phyloP scores from a whole-genome alignment of 2,888 invertebrate genomes.

The Cyclophora punctaria region DNA sequence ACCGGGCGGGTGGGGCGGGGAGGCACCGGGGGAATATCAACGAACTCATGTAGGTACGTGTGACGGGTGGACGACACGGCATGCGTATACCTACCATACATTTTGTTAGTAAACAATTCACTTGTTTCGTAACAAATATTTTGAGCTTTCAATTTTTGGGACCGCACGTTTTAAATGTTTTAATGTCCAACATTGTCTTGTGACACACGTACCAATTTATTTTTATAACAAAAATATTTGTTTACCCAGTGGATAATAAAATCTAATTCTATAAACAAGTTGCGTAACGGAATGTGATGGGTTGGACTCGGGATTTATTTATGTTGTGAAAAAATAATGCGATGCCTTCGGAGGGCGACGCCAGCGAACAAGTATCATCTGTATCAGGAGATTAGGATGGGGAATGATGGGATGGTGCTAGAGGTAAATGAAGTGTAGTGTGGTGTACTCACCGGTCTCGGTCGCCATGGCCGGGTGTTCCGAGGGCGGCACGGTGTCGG shows the following conservation, averaged over 20 bases:
- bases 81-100: slow-evolving; percentile 48
- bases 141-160: slow-evolving; percentile 11
- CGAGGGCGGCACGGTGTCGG: slow-evolving; percentile 69
- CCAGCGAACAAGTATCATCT: no score
- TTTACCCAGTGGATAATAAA: not conserved
- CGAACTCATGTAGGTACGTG: slow-evolving; percentile 68
- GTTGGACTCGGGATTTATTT: no score
- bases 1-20: slow-evolving; percentile 16
- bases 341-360: no score
- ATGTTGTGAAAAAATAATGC: no score
- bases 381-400: no score
- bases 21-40: slow-evolving; percentile 56
- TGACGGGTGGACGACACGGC: slow-evolving; percentile 49
- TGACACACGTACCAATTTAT: slow-evolving; percentile 6
- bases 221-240: slow-evolving; percentile 6
- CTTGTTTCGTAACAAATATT: slow-evolving; percentile 27
- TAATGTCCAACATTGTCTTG: slow-evolving; percentile 3
- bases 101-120: slow-evolving; percentile 71
- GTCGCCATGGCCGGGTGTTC: slow-evolving; percentile 72
- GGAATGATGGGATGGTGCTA: no score
- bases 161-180: slow-evolving; percentile 12
- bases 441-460: slow-evolving; percentile 60
- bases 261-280: slow-evolving; percentile 3
- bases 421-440: slow-evolving; percentile 1
- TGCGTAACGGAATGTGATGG: slow-evolving; percentile 2